phyloP scores from a whole-genome alignment of 2,888 invertebrate species.

The Ophraella communa region DNA sequence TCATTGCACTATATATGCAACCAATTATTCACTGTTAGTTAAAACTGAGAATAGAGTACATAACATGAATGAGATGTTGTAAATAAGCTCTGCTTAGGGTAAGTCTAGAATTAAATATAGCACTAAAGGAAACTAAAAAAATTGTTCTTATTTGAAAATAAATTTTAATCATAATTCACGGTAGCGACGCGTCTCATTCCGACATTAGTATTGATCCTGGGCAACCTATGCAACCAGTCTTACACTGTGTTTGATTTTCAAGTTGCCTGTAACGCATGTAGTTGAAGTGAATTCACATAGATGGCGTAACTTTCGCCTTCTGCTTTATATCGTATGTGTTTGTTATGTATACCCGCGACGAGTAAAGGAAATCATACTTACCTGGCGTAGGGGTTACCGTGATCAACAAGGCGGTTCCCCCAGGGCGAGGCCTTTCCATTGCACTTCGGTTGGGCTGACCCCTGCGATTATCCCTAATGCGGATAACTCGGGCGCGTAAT shows the following conservation, averaged over 20 bases:
- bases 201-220: background rate
- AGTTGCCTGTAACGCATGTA: background rate
- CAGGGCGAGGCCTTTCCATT: conserved; percentile 75
- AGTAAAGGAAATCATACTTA: conserved; percentile 36
- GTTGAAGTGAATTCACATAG: background rate
- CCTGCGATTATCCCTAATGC: conserved; percentile 78
- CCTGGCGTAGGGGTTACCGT: conserved; percentile 59
- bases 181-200: too few relatives aligned
- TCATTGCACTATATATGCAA: too few relatives aligned
- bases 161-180: too few relatives aligned
- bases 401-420: conserved; percentile 75
- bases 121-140: too few relatives aligned
- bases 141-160: too few relatives aligned
- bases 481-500: conserved; percentile 75
- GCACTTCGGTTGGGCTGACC: conserved; percentile 77
- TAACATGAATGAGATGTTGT: too few relatives aligned
- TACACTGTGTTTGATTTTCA: background rate
- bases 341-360: background rate
- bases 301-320: background rate
- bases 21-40: too few relatives aligned
- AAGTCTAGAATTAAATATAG: background rate
- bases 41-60: too few relatives aligned
- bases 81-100: too few relatives aligned
- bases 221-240: background rate
- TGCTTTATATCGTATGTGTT: background rate